A percentile compares a stretch with the other conserved stretches of the same genome.
Conservation (phyloP, 2,888 invertebrate genomes). For the Thera britannica region DNA sequence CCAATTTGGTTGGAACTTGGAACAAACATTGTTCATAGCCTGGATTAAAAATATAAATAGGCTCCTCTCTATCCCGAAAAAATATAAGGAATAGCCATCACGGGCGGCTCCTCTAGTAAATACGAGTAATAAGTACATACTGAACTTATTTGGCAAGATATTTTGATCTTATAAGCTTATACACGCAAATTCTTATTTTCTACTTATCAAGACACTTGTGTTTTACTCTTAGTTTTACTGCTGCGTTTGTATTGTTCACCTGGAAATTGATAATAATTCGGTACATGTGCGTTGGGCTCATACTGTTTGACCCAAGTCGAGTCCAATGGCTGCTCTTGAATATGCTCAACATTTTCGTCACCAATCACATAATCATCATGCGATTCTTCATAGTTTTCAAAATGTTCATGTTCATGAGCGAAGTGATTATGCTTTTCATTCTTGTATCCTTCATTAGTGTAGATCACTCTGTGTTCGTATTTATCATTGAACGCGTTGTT, state of each 20-base stretch:
- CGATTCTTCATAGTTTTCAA: constrained; percentile 27
- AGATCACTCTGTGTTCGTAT: constrained; percentile 82
- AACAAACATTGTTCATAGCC: too few species aligned
- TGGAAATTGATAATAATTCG: constrained; percentile 17
- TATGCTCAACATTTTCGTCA: constrained; percentile 38
- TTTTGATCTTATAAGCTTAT: background rate
- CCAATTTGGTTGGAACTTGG: too few species aligned
- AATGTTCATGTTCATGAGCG: constrained; percentile 38
- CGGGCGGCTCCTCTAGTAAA: too few species aligned
- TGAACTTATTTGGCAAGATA: constrained; percentile 31
- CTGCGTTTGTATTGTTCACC: constrained; percentile 22
- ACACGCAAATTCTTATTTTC: background rate
- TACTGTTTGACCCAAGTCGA: constrained; percentile 49
- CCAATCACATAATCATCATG: constrained; percentile 27
- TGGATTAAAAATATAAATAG: too few species aligned
- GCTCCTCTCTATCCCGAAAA: too few species aligned
- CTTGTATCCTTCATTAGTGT: constrained; percentile 84
- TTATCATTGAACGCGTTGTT: constrained; percentile 85
- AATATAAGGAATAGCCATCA: too few species aligned
- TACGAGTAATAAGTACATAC: constrained; percentile 9
- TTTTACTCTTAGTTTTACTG: constrained; percentile 13
- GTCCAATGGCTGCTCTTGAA: constrained; percentile 46
- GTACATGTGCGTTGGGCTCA: constrained; percentile 18
- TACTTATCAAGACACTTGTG: background rate
- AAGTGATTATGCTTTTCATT: constrained; percentile 64